These are phyloP conservation scores for Melanotus villosus DNA, from an alignment of 2,888 invertebrate species.

Conservation along the genomic window DNA sequence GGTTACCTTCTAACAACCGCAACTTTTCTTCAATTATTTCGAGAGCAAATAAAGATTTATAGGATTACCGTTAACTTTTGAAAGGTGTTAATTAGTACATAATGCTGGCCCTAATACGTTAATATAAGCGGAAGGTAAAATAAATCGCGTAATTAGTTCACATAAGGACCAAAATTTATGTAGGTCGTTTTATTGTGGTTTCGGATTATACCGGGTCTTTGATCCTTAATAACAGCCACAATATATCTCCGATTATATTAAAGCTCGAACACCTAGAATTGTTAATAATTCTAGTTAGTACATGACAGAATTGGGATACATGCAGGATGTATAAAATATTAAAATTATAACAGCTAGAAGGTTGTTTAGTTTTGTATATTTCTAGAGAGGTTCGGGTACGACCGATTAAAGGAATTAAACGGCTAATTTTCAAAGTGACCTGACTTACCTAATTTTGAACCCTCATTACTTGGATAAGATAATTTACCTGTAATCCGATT, in stretches of 20 bases:
- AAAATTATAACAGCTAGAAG: too few species aligned
- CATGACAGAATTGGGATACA: neutral
- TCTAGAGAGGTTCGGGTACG: too few species aligned
- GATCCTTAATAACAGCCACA: conserved; percentile 26
- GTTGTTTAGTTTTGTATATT: too few species aligned
- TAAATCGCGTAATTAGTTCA: neutral
- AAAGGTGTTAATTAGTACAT: neutral
- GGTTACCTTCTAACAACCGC: conserved; percentile 5
- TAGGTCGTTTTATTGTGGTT: conserved; percentile 22
- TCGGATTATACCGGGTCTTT: conserved; percentile 30
- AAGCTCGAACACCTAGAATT: conserved; percentile 11
- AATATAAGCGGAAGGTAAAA: neutral
- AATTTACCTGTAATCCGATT: too few species aligned
- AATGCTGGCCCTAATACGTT: neutral
- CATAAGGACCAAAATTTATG: conserved; percentile 17
- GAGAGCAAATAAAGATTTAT: neutral
- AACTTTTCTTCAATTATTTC: neutral
- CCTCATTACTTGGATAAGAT: too few species aligned
- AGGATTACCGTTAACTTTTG: neutral
- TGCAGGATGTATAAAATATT: too few species aligned
- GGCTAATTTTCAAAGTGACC: too few species aligned
- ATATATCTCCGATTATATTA: conserved; percentile 35
- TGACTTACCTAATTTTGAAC: too few species aligned
- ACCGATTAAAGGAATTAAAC: too few species aligned
- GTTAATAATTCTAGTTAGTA: conserved; percentile 16